Conservation (phyloP, 2,113 vertebrate species). For the Oryzias celebensis region DNA sequence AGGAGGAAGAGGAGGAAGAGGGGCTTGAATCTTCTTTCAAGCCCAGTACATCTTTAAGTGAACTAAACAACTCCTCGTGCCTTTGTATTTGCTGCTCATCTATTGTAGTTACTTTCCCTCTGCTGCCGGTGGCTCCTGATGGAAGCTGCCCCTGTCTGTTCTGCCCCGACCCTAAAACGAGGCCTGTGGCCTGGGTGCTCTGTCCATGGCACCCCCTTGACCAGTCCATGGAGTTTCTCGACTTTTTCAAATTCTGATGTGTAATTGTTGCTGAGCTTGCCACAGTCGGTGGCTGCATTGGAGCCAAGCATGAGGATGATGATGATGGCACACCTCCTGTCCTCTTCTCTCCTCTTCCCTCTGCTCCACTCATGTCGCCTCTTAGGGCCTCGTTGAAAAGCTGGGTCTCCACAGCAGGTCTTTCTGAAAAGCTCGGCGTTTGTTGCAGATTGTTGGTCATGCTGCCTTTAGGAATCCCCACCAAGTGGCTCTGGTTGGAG, state of each 20-base stretch:
- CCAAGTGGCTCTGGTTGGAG: conserved; percentile 95
- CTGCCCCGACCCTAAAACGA: conserved; percentile 67
- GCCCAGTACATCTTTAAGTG: conserved; percentile 84
- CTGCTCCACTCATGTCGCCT: conserved; percentile 38
- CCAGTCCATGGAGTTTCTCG: conserved; percentile 84
- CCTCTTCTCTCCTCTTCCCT: conserved; percentile 45
- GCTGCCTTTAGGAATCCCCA: conserved; percentile 89
- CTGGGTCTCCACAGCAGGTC: conserved; percentile 66
- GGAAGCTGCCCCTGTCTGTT: conserved; percentile 61
- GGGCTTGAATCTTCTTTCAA: conserved; percentile 84
- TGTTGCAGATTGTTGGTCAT: conserved; percentile 81
- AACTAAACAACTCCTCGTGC: conserved; percentile 85
- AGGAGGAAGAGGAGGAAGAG: conserved; percentile 77
- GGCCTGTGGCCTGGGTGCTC: conserved; percentile 65
- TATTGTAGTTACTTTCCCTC: conserved; percentile 80
- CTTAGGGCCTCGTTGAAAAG: conserved; percentile 79
- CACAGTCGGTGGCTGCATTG: conserved; percentile 68
- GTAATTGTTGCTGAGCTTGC: conserved; percentile 49
- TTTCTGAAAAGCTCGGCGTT: conserved; percentile 75
- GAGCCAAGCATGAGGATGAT: conserved; percentile 73
- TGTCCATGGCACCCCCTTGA: conserved; percentile 77
- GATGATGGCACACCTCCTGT: conserved; percentile 52
- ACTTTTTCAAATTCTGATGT: conserved; percentile 85
- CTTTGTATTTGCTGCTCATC: conserved; percentile 82
- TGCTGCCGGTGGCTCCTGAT: conserved; percentile 68